Base-by-base conservation (phyloP, 2,797 vertebrate genomes). In the Podarcis siculus region DNA sequence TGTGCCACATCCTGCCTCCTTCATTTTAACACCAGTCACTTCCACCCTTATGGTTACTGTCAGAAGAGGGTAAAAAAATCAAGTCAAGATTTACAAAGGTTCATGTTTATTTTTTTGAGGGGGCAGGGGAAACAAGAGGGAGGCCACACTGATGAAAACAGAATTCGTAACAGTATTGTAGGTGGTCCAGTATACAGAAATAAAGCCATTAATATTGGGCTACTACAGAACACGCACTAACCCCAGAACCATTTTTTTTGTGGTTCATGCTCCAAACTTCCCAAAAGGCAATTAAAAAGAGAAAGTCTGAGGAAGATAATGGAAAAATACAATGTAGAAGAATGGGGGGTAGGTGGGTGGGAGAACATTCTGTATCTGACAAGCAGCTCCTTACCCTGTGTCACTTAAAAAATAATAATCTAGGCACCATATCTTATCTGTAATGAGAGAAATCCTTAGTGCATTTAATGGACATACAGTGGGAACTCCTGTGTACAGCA, bases 41-140 rank as follows among this genome's bases (percentile, higher is more conserved):
- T 55, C 49, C 49, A 55, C 13, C 49, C 49, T 15, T 55, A 55
- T 55, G 49, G 49, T 55, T 15, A 15, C 49, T 49, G 49, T 55
- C 49, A 55, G 49, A 4, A 55, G 13, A 55, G 49, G 49, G 21
- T 35, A n/a, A n/a, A 76, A 76, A 1, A n/a, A 27, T 5, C 75
- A n/a, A 55, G 3, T 19, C 58, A 77, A 5, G 15, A 66, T 55
- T 69, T 78, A 69, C 45, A 83, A 88, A 83, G 72, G 12, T 66
- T 61, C 4, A 39, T 45, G 7, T 87, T 88, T 88, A 83, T 55
- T 55, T 13, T 88, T 88, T 37, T 37, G 32, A 32, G 32, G n/a
- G 23, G 17, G 2, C 13, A 39, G 4, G 67, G 7, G 83, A 55
- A 1, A 32, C 27, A 77, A 45, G 35, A 64, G 25, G 15, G 72